Evolutionary conservation across 2,888 invertebrate genomes (phyloP).

Genomic region (Calameuta idolon): DNA sequence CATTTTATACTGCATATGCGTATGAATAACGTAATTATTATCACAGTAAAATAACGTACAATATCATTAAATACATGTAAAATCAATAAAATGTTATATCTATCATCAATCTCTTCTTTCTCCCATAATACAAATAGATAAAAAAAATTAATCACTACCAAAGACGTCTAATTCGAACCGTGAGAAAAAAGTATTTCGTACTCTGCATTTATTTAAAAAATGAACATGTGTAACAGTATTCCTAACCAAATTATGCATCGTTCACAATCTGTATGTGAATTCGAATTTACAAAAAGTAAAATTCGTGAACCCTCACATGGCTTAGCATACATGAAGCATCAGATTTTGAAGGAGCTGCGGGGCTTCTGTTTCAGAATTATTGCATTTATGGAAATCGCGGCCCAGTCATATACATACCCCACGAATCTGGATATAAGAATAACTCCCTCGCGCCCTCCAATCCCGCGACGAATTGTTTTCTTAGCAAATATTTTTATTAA

Average conservation of each 20-base stretch:
- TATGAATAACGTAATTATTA: background rate
- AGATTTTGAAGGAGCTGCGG: conserved; percentile 16
- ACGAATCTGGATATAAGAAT: conserved; percentile 50
- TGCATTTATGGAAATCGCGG: conserved; percentile 54
- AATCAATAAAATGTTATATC: background rate
- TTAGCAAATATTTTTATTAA: conserved; percentile 62
- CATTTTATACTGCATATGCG: background rate
- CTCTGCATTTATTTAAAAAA: too few species aligned
- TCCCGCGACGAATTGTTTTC: conserved; percentile 51
- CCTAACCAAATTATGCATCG: too few species aligned
- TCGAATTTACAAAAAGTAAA: background rate
- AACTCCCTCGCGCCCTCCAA: conserved; percentile 37
- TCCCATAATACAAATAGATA: background rate
- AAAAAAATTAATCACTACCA: background rate
- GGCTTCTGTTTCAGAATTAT: conserved; percentile 49
- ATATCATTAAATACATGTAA: background rate
- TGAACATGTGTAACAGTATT: too few species aligned
- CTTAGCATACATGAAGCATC: conserved; percentile 14
- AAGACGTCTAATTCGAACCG: background rate
- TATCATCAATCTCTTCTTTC: background rate
- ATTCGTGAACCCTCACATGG: background rate
- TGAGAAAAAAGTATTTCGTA: background rate
- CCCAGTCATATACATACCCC: conserved; percentile 12
- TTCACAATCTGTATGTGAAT: too few species aligned
- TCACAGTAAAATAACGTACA: background rate